Base-by-base conservation (phyloP, 2,888 invertebrate species). In the Melieria crassipennis region DNA sequence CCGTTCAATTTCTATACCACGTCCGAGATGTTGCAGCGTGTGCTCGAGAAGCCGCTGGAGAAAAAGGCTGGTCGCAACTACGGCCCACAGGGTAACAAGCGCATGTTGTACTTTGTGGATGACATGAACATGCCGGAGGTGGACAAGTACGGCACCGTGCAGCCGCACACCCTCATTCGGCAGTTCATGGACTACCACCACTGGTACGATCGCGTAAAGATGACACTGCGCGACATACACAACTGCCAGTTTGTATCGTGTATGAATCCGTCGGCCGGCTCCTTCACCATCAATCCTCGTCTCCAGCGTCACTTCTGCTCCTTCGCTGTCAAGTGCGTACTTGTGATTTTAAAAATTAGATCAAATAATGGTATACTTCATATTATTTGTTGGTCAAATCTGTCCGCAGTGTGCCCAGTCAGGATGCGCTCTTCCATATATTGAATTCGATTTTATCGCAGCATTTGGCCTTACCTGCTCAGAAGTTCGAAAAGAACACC, bases 121-220 rank as follows among this genome's bases (percentile, higher is more conserved):
- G 98, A 98, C 81, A 91, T 98, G 91, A 98, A 98, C 85, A 98
- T 98, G 97, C 98, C 98, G 0, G 96, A 96, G 88, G 97, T 97
- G 4, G 98, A 98, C 85, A 91, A 90, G 70, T 98, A 97, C 85
- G 96, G 95, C 70, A 98, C 98, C 0, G 97, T 97, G 11, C 97
- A 97, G 83, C 96, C 98, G 0, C 98, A 98, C 82, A 98, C 98
- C 0, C 89, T 98, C 2, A 93, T 98, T 74, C 89, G 97, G 42
- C 96, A 98, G 84, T 96, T 94, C 84, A 92, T 97, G 90, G 96
- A 97, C 87, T 98, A 98, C 84, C 91, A 90, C 77, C 98, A 98
- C 87, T 98, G 98, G 97, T 98, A 98, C 84, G 98, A 98, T 83
- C 88, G 97, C 71, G 88, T 90, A 62, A 97, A 97, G 83, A 88